phyloP scores from a whole-genome alignment of 2,888 invertebrate species.

The Dicroscelio sp. region DNA sequence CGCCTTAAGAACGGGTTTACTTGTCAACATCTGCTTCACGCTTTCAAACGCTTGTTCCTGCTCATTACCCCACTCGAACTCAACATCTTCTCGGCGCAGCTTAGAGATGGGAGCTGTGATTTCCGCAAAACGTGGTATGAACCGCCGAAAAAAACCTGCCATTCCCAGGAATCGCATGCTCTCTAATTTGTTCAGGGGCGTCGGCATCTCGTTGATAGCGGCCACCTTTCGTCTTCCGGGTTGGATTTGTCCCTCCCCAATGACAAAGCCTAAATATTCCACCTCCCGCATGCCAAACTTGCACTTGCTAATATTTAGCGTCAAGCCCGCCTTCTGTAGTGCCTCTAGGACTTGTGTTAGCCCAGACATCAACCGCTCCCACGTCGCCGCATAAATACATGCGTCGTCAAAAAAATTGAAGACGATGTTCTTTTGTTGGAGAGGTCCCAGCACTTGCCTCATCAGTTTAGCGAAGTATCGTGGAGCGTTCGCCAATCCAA shows the following conservation, averaged over 20 bases:
- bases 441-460: conserved; percentile 19
- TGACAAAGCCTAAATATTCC: conserved; percentile 41
- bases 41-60: conserved; percentile 3
- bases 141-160: conserved; percentile 45
- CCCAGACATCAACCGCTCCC: conserved; percentile 9
- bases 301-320: conserved; percentile 33
- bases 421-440: not conserved
- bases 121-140: conserved; percentile 1
- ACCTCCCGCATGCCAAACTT: conserved; percentile 43
- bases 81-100: not conserved
- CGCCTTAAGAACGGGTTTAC: not conserved
- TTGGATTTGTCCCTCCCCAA: conserved; percentile 38
- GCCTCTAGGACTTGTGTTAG: conserved; percentile 41
- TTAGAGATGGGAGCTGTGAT: not conserved
- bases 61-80: not conserved
- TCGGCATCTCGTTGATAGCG: not conserved
- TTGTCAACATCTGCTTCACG: not conserved
- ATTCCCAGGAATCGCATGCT: conserved; percentile 43
- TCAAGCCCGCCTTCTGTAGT: conserved; percentile 64
- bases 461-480: conserved; percentile 56
- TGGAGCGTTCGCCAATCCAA: conserved; percentile 60
- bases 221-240: conserved; percentile 50
- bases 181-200: not conserved
- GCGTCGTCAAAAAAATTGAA: conserved; percentile 62
- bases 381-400: conserved; percentile 29